Conservation (phyloP, 92 coral and sea anemone genomes). For the Umimayanthus chanpuru region DNA sequence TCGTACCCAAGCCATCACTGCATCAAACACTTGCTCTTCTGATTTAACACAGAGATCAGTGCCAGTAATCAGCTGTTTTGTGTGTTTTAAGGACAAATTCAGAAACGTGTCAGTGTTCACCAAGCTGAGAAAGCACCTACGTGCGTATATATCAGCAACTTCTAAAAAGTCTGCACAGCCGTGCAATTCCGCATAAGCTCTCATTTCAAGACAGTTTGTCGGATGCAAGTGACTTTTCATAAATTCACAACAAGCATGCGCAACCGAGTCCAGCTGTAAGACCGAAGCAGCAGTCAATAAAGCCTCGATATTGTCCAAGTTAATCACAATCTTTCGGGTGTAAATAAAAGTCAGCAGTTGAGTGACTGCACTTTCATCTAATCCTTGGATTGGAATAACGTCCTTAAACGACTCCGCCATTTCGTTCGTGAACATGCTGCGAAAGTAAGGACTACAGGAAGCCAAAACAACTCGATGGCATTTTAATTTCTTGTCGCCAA, state of each 20-base stretch:
- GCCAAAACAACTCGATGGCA: slow-evolving; percentile 96
- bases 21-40: slow-evolving; percentile 92
- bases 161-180: slow-evolving; percentile 84
- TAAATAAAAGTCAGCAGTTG: slow-evolving; percentile 84
- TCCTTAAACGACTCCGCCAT: slow-evolving; percentile 87
- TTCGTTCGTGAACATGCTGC: slow-evolving; percentile 94
- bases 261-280: slow-evolving; percentile 88
- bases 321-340: slow-evolving; percentile 85
- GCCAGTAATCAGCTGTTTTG: slow-evolving; percentile 75
- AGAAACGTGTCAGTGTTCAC: slow-evolving; percentile 80
- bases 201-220: slow-evolving; percentile 91
- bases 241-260: slow-evolving; percentile 93
- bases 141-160: slow-evolving; percentile 82
- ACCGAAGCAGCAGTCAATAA: slow-evolving; percentile 91
- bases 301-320: slow-evolving; percentile 86
- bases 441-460: slow-evolving; percentile 92
- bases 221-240: slow-evolving; percentile 89
- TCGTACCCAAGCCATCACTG: slow-evolving; percentile 84
- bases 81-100: slow-evolving; percentile 77
- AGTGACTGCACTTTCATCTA: slow-evolving; percentile 84
- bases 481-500: slow-evolving; percentile 79
- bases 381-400: slow-evolving; percentile 80
- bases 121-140: slow-evolving; percentile 73
- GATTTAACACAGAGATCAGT: slow-evolving; percentile 73
- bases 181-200: slow-evolving; percentile 91